These are phyloP conservation scores for Sylvia atricapilla DNA, from an alignment of 2,113 vertebrate genomes.

Conservation along the genomic window DNA sequence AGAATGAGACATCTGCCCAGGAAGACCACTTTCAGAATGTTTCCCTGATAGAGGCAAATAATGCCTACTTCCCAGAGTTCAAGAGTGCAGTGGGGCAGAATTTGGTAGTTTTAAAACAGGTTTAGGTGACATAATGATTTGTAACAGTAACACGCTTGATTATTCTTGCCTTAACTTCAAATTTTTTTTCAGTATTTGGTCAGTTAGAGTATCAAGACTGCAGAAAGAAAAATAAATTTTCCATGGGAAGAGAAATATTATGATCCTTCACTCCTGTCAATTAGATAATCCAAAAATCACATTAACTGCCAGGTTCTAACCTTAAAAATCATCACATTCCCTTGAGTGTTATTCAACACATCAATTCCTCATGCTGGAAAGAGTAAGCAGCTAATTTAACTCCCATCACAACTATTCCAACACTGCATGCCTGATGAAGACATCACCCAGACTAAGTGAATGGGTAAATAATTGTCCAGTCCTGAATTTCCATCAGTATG, in stretches of 20 bases:
- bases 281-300: not conserved
- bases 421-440: not conserved
- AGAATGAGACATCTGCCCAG: not conserved
- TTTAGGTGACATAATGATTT: not conserved
- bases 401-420: not conserved
- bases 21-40: not conserved
- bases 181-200: not conserved
- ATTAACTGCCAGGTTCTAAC: not conserved
- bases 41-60: not conserved
- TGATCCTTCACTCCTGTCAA: not conserved
- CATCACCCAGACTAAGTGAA: not conserved
- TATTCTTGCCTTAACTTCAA: not conserved
- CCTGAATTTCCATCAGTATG: not conserved
- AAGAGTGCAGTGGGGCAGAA: not conserved
- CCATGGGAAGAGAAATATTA: conserved; percentile 13
- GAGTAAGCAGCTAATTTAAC: conserved; percentile 20
- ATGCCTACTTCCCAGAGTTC: not conserved
- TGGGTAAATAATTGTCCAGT: not conserved
- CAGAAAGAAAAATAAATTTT: not conserved
- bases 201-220: not conserved
- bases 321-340: not conserved
- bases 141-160: not conserved
- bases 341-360: conserved; percentile 4
- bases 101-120: not conserved
- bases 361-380: not conserved